Conservation (phyloP, 2,888 invertebrate species). For the Leucophora obtusa region DNA sequence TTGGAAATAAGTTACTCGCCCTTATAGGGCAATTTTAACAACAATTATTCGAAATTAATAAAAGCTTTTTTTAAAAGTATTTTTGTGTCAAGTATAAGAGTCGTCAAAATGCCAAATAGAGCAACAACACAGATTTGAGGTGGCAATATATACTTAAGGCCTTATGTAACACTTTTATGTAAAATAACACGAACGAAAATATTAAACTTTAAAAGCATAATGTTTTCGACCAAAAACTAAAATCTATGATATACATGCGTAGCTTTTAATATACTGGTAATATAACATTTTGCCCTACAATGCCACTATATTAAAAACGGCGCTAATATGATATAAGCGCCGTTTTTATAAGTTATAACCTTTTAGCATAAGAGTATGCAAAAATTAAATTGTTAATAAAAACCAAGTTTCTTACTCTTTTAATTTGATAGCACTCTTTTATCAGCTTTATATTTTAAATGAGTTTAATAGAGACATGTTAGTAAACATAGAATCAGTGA, state of each 20-base stretch:
- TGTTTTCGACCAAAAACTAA: neutral
- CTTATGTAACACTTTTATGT: too few relatives aligned
- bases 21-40: too few relatives aligned
- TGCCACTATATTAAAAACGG: neutral
- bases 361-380: neutral
- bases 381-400: conserved; percentile 9
- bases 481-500: neutral
- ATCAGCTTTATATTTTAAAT: conserved; percentile 21
- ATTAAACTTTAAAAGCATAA: neutral
- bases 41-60: too few relatives aligned
- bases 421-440: conserved; percentile 16
- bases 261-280: conserved; percentile 1
- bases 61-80: too few relatives aligned
- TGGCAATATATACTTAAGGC: too few relatives aligned
- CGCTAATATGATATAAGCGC: too few relatives aligned
- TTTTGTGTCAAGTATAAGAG: too few relatives aligned
- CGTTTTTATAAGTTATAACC: too few relatives aligned
- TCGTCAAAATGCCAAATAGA: too few relatives aligned
- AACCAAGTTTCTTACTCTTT: conserved; percentile 39
- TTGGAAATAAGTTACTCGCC: too few relatives aligned
- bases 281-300: neutral
- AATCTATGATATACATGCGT: neutral
- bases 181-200: too few relatives aligned
- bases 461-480: neutral
- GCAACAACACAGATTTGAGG: too few relatives aligned